Evolutionary conservation across 2,797 vertebrate species (phyloP).

Genomic region (Pampus argenteus): DNA sequence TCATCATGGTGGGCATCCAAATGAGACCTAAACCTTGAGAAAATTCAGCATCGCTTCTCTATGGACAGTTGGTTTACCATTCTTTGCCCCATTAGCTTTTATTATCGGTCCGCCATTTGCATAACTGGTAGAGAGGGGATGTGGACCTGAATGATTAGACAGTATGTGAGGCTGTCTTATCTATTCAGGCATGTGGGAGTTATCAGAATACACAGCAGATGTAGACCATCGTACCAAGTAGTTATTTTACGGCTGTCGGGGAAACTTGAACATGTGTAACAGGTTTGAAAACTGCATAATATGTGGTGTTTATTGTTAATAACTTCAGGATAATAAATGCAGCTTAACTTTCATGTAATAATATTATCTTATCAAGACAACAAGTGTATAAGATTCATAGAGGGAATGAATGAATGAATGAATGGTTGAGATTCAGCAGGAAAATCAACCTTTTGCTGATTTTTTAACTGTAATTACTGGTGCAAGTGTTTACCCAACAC

Average conservation of each 20-base stretch:
- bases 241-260: constrained; percentile 49
- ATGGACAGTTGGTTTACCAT: constrained; percentile 69
- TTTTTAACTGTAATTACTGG: constrained; percentile 74
- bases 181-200: constrained; percentile 46
- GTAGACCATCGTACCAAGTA: constrained; percentile 36
- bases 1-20: constrained; percentile 56
- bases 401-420: constrained; percentile 62
- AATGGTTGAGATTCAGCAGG: constrained; percentile 61
- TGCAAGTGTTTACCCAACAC: constrained; percentile 73
- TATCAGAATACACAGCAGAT: constrained; percentile 57
- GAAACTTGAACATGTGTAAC: constrained; percentile 47
- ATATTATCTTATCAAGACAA: constrained; percentile 27
- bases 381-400: constrained; percentile 65
- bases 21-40: constrained; percentile 62
- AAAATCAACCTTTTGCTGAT: constrained; percentile 71
- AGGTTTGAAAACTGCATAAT: neutral
- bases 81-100: constrained; percentile 73
- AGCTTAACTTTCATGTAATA: constrained; percentile 37
- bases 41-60: constrained; percentile 45
- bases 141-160: constrained; percentile 63
- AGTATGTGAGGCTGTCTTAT: constrained; percentile 38
- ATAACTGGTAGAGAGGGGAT: constrained; percentile 61
- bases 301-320: constrained; percentile 22
- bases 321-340: constrained; percentile 27
- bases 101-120: constrained; percentile 73